These are phyloP conservation scores for Solen grandis DNA, from an alignment of 1,140 invertebrate genomes.

Conservation along the genomic window DNA sequence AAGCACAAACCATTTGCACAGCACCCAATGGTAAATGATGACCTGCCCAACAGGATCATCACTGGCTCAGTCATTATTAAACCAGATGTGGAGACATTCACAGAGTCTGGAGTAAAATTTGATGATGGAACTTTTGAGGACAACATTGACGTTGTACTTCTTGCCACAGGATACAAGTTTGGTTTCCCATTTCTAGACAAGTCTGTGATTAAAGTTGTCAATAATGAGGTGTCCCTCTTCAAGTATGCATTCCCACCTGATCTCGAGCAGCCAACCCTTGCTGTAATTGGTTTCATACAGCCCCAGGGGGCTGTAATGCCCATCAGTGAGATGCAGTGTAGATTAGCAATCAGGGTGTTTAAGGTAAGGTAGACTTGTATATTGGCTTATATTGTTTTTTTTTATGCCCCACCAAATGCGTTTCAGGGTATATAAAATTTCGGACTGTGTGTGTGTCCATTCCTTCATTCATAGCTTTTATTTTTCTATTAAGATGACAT, in stretches of 20 bases:
- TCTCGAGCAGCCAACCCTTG: constrained; percentile 73
- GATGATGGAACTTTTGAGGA: constrained; percentile 76
- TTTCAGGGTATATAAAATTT: no score
- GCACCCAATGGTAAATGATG: constrained; percentile 83
- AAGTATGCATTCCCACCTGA: constrained; percentile 81
- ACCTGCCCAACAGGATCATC: constrained; percentile 82
- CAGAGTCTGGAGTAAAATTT: constrained; percentile 78
- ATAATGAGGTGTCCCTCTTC: constrained; percentile 79
- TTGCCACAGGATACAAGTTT: constrained; percentile 67
- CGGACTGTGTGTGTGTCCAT: no score
- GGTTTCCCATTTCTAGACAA: constrained; percentile 69
- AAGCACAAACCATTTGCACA: constrained; percentile 80
- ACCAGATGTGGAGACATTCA: constrained; percentile 76
- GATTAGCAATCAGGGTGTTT: constrained; percentile 64
- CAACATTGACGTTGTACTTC: constrained; percentile 71
- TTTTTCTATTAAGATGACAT: no score
- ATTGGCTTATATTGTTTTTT: no score
- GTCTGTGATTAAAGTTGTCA: constrained; percentile 56
- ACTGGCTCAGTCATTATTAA: constrained; percentile 81
- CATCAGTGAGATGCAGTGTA: constrained; percentile 63
- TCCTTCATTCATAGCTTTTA: no score
- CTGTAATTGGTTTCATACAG: constrained; percentile 82
- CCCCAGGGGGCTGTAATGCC: constrained; percentile 82
- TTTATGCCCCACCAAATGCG: no score
- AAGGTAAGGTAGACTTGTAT: constrained; percentile 55